Evolutionary conservation across 2,888 invertebrate genomes (phyloP), one percentile per base, ranked within the genome.

Genomic region (Anodontia alba): DNA sequence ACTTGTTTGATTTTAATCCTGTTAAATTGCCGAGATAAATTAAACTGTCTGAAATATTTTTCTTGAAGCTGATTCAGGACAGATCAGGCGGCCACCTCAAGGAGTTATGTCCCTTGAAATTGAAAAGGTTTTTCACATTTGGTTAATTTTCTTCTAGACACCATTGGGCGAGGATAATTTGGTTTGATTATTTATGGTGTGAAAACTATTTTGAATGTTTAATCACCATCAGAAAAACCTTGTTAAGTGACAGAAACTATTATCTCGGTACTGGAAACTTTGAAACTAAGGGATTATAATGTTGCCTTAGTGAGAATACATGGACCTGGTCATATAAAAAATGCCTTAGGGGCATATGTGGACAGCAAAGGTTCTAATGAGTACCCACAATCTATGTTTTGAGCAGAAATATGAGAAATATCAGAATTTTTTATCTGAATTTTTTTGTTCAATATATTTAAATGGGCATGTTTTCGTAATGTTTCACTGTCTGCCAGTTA

Each of bases 11-110:
- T 31, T 62, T 62, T 62, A 62, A 62, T 62, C 62, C 33, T 20
- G 62, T 62, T 33, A 62, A 62, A 62, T 62, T n/a, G 62, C 62
- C 62, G 29, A 33, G 62, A 62, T 62, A 62, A 62, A 62, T 62
- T 62, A 62, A 62, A 62, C 62, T 62, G 62, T 62, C 62, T 62
- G 62, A 62, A 62, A 26, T 8, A 33, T 62, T 62, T 33, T 20
- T 33, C 33, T 62, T 62, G 31, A 54, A 54, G 8, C 54, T 54
- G 1, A 29, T 54, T 29, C 54, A 54, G 23, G 33, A 17, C 62
- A 33, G 33, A 17, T 62, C 17, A 31, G 17, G 62, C 62, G 33
- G 20, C 33, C 62, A 62, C 1, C 33, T 23, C 12, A 15, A 62
- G 62, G 20, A 62, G 62, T 62, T 62, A 62, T 62, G 33, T 17